Evolutionary conservation across 2,888 invertebrate genomes (phyloP), one percentile per base, ranked within the genome.

Genomic region (Lottia gigantea): DNA sequence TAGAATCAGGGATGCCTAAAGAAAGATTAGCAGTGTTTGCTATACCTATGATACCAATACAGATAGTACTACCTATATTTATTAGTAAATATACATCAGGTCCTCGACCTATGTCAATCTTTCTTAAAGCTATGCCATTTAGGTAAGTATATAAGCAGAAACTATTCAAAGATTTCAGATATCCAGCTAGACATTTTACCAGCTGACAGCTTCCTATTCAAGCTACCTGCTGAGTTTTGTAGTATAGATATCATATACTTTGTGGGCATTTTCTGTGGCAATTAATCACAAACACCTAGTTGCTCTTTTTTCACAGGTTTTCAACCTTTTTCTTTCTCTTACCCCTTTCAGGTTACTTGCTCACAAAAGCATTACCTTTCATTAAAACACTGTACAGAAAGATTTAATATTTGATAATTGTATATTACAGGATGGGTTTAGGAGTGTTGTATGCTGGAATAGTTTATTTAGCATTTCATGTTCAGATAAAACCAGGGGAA

Each of bases 1-100:
- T 98, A 0, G 98, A 98, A 89, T 94, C 94, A 40, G 99, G 99
- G 16, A 95, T 99, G 66, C 96, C 97, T 0, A 95, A 96, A 85
- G 98, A 98, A 87, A 94, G 95, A 81, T 90, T 99, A 71, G 98
- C 98, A 0, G 90, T 98, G 70, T 91, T 99, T 84, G 96, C 95
- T 0, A 92, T 99, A 49, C 97, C 98, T 16, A 90, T 99, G 87
- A 94, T 97, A 66, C 98, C 99, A 15, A 90, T 99, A 63, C 98
- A 98, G 90, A 95, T 97, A 72, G 85, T 97, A 67, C 91, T 99
- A 86, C 98, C 99, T 7, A 90, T 98, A 81, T 90, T 95, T 69
- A 93, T 96, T 85, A 92, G 93, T 64, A 89, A 92, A 81, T 95
- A 95, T 87, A 95, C 95, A 0, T 92, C 94, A 16, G 97, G 98